Base-by-base conservation (phyloP, 2,888 invertebrate genomes). In the Orchesella flavescens region DNA sequence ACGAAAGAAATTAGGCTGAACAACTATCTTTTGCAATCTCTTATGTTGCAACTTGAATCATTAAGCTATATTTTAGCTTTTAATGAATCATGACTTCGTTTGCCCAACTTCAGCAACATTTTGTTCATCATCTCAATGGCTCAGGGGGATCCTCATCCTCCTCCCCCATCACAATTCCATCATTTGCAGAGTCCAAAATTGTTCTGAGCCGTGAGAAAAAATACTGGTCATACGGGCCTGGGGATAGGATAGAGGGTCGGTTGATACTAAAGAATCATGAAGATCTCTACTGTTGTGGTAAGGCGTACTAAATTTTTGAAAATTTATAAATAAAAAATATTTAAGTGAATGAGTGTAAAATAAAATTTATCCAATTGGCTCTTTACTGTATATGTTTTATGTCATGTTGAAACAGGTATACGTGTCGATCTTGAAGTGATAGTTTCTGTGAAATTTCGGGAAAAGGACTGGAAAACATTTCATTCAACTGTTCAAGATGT, bases 171-270 rank as follows among this genome's bases (percentile, higher is more conserved):
- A 81, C 80, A 10, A 55, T 74, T 46, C 80, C 80, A 9, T 68
- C 73, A 9, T 81, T 81, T 69, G 1, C 80, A n/a, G 85, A 85
- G 21, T 55, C 81, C 0, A 82, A 82, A 23, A 73, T 85, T 46
- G 55, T 79, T 0, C 63, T 85, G 2, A 85, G 85, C 66, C 66
- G 85, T 0, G 85, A 85, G 61, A 85, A 85, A 74, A 34, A 78
- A 46, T 85, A 82, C 15, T 85, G 85, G 85, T 46, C 82, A 4
- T 85, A 85, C 49, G 82, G 85, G 17, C 85, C 85, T 65, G 85
- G 85, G n/a, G 85, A 85, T 19, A 77, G 74, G 43, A 68, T 85
- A 2, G 82, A 85, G 59, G 85, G 85, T 15, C 68, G 73, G 34
- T 55, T 85, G 12, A 59, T 85, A 17, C 43, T 85, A 21, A 72